Evolutionary conservation across 2,888 invertebrate species (phyloP), one percentile per base, ranked within the genome.

Genomic region (Molorchus minor): DNA sequence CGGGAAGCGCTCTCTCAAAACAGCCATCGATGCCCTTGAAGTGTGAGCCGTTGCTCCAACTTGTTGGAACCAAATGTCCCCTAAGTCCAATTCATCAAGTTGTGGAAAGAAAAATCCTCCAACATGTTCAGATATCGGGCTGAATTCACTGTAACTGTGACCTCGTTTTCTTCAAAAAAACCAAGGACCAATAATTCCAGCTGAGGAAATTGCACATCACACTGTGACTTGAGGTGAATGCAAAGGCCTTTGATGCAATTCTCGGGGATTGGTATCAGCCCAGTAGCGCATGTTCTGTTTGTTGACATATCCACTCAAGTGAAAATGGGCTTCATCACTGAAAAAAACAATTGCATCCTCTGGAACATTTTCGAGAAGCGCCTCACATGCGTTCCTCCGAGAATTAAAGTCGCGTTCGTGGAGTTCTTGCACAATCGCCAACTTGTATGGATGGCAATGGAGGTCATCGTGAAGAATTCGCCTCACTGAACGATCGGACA

Each of bases 401-500:
- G 25, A 15, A 15, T 8, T 7, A 2, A 63, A 73, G 58, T 75
- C 73, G 15, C 64, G 61, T 69, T 65, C 64, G 56, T 44, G 62
- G 17, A 73, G 61, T 71, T 70, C 69, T 60, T 73, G 75, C 45
- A 58, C 67, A 13, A 71, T 60, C 40, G 57, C 61, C n/a, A n/a
- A n/a, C n/a, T n/a, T n/a, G n/a, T n/a, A n/a, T n/a, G n/a, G n/a
- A n/a, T n/a, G n/a, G n/a, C n/a, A n/a, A n/a, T n/a, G n/a, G n/a
- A n/a, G n/a, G n/a, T n/a, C n/a, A n/a, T n/a, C n/a, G n/a, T n/a
- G n/a, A n/a, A n/a, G n/a, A n/a, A n/a, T n/a, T n/a, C n/a, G n/a
- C n/a, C n/a, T n/a, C n/a, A n/a, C n/a, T n/a, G n/a, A n/a, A n/a
- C n/a, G n/a, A n/a, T n/a, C n/a, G n/a, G n/a, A n/a, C n/a, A n/a